Evolutionary conservation across 2,113 vertebrate species (phyloP), one percentile per base, ranked within the genome.

Genomic region (Scartelaos histophorus): DNA sequence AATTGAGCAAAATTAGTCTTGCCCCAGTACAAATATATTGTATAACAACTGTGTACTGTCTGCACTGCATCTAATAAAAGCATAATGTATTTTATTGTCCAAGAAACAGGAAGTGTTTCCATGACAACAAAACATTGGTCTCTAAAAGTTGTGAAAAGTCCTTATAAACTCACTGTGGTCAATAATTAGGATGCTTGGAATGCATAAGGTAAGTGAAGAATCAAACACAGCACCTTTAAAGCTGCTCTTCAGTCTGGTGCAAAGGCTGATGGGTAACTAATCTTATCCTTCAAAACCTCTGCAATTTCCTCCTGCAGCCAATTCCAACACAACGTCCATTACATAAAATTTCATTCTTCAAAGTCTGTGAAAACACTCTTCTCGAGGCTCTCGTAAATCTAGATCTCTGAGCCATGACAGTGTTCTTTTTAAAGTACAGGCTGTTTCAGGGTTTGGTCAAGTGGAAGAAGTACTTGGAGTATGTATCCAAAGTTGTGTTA

Each of bases 251-350:
- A 61, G 24, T 25, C 15, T 9, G 25, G 6, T 34, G 67, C 67
- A 24, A 38, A 29, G 25, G 49, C 22, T 58, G 56, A 24, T 58
- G 56, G 56, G 16, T 60, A 34, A 25, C 76, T 43, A 29, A 66
- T 67, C 25, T 34, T n/a, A 51, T 56, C 56, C 49, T 61, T 61
- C 61, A 64, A 62, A 67, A 47, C 68, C 56, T 29, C 13, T 43
- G 49, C 62, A 69, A 11, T 80, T 73, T 80, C 68, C 66, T 66
- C 66, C 62, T 65, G 66, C 38, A 62, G 49, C 22, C 53, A 7
- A 16, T 38, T 68, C 45, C 73, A 75, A 62, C 60, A 71, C 38
- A 22, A 11, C 38, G 16, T 25, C 61, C 22, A 53, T 53, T 35
- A 51, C 65, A 67, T 56, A 46, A 64, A 77, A 66, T 29, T 43